phyloP scores from a whole-genome alignment of 1,140 invertebrate species.

The Drosophila eugracilis region DNA sequence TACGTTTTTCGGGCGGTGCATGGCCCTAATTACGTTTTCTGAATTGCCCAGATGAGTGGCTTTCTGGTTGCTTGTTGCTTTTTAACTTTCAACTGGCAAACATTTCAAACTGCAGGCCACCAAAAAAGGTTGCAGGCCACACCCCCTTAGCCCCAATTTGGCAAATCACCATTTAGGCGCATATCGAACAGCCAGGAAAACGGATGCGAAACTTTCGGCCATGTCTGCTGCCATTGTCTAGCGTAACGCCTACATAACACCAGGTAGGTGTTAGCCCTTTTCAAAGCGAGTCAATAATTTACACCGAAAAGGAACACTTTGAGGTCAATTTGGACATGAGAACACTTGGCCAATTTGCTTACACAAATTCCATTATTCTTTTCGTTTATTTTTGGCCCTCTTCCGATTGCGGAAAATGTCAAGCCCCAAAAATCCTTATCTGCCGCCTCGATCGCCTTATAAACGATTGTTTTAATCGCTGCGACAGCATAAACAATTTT shows the following conservation, averaged over 20 bases:
- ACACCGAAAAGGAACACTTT: conserved; percentile 24
- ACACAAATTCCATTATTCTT: conserved; percentile 44
- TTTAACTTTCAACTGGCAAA: background rate
- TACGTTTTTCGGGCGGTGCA: conserved; percentile 18
- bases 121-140: conserved; percentile 47
- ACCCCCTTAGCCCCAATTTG: conserved; percentile 52
- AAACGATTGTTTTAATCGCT: conserved; percentile 65
- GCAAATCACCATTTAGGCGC: conserved; percentile 49
- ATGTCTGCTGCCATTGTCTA: conserved; percentile 14
- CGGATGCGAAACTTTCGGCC: conserved; percentile 23
- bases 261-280: background rate
- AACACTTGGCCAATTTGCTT: conserved; percentile 27
- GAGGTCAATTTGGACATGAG: conserved; percentile 32
- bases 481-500: conserved; percentile 64
- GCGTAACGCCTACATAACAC: background rate
- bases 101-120: background rate
- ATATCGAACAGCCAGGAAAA: conserved; percentile 46
- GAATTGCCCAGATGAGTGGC: conserved; percentile 31
- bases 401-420: conserved; percentile 46
- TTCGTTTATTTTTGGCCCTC: conserved; percentile 33
- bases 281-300: conserved; percentile 8
- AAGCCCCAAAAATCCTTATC: conserved; percentile 38
- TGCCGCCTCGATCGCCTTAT: conserved; percentile 47
- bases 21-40: conserved; percentile 65
- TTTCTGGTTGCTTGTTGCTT: conserved; percentile 72